These are phyloP conservation scores for Syngnathus acus DNA, from an alignment of 2,797 vertebrate genomes.

Conservation along the genomic window DNA sequence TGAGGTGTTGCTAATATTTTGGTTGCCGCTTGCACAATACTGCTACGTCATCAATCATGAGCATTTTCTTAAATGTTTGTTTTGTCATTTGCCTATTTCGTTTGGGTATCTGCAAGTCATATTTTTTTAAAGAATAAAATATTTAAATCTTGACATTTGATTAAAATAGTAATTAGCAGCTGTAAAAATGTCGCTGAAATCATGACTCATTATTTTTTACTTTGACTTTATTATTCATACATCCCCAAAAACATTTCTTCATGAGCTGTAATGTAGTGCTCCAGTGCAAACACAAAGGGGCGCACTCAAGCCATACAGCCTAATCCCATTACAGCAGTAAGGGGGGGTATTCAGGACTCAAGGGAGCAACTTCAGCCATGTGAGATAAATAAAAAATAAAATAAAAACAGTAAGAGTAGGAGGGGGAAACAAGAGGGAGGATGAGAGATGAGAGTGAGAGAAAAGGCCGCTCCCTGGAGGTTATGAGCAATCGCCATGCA, in stretches of 20 bases:
- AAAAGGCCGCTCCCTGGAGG: constrained; percentile 51
- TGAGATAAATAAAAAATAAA: constrained; percentile 10
- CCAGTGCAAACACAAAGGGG: constrained; percentile 40
- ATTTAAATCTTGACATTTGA: no score
- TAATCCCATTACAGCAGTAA: not conserved
- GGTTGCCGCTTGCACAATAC: no score
- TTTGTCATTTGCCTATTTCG: no score
- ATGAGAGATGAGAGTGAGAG: constrained; percentile 20
- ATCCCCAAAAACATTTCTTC: not conserved
- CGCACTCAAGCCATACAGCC: constrained; percentile 37
- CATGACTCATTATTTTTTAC: not conserved
- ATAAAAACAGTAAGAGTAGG: constrained; percentile 19
- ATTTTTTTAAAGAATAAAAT: no score
- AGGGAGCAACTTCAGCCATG: constrained; percentile 42
- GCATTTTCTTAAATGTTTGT: no score
- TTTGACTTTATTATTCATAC: no score
- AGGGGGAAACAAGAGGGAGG: constrained; percentile 35
- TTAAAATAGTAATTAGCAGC: no score
- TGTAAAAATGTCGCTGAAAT: not conserved
- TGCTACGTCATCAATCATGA: no score
- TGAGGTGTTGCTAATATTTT: no score
- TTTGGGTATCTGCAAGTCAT: no score
- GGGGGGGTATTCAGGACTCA: not conserved
- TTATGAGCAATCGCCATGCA: constrained; percentile 70
- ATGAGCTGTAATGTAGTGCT: constrained; percentile 26